A percentile compares a stretch with the other conserved stretches of the same genome.
phyloP scores from a whole-genome alignment of 2,113 vertebrate species.

The Planiliza haematocheilus region DNA sequence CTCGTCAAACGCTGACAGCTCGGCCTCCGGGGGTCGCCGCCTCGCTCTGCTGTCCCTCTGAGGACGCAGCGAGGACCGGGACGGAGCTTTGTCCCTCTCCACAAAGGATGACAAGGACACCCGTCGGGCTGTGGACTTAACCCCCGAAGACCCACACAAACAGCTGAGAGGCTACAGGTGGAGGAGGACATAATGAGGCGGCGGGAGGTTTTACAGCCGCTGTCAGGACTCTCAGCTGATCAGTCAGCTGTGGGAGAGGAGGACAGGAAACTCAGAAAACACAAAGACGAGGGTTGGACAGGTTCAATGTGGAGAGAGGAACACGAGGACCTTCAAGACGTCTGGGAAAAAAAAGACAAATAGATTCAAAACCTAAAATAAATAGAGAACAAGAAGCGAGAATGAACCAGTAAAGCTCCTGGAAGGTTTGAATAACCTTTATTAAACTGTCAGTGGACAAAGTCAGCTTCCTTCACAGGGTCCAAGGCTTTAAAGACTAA shows the following conservation, averaged over 20 bases:
- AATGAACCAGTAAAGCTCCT: too few species aligned
- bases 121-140: slow-evolving; percentile 61
- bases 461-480: too few species aligned
- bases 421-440: too few species aligned
- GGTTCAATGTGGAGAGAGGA: not conserved
- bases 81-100: slow-evolving; percentile 40
- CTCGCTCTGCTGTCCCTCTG: slow-evolving; percentile 48
- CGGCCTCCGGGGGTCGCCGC: slow-evolving; percentile 14
- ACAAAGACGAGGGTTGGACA: too few species aligned
- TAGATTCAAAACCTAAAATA: too few species aligned
- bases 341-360: too few species aligned
- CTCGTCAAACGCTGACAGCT: slow-evolving; percentile 62
- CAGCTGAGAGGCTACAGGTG: slow-evolving; percentile 29
- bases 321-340: too few species aligned
- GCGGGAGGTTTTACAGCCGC: slow-evolving; percentile 39
- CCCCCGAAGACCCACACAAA: slow-evolving; percentile 23
- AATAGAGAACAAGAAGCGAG: too few species aligned
- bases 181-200: slow-evolving; percentile 48
- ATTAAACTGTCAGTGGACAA: too few species aligned
- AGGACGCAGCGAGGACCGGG: slow-evolving; percentile 24
- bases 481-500: too few species aligned
- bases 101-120: slow-evolving; percentile 58
- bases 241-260: slow-evolving; percentile 48
- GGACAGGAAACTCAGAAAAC: not conserved
- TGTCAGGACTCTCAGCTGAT: slow-evolving; percentile 48